These are phyloP conservation scores for Eretmocerus hayati DNA, from an alignment of 2,888 invertebrate species.

Conservation along the genomic window DNA sequence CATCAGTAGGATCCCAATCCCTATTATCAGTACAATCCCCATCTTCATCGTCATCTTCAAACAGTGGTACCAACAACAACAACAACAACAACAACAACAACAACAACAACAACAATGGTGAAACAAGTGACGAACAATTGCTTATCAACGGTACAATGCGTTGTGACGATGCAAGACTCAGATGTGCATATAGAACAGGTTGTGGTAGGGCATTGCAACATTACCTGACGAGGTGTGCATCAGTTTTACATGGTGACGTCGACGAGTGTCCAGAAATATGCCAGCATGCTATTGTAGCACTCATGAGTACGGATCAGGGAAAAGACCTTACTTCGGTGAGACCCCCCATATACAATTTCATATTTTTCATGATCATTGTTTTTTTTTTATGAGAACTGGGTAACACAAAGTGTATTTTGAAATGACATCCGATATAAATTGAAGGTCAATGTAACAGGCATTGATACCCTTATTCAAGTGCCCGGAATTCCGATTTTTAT, in stretches of 20 bases:
- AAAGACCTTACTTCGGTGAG: conserved; percentile 70
- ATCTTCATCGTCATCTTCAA: no score
- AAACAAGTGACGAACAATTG: background rate
- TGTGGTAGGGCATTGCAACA: conserved; percentile 72
- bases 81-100: no score
- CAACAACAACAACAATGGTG: background rate
- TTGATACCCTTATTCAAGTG: no score
- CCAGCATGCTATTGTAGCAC: conserved; percentile 69
- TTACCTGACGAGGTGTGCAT: conserved; percentile 67
- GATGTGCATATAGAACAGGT: conserved; percentile 68
- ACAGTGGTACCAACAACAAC: no score
- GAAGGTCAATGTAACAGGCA: no score
- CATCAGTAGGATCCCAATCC: no score
- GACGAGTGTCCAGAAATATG: conserved; percentile 64
- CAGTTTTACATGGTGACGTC: conserved; percentile 56
- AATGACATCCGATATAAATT: no score
- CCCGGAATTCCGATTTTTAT: no score
- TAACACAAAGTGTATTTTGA: no score
- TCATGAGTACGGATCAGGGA: conserved; percentile 73
- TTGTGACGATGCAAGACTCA: conserved; percentile 64
- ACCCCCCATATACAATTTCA: conserved; percentile 22
- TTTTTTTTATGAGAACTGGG: no score
- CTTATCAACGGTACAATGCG: conserved; percentile 31
- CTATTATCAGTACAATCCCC: no score
- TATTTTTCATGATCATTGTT: no score